These are phyloP conservation scores for Dinocampus coccinellae DNA, from an alignment of 2,888 invertebrate genomes.

Conservation along the genomic window DNA sequence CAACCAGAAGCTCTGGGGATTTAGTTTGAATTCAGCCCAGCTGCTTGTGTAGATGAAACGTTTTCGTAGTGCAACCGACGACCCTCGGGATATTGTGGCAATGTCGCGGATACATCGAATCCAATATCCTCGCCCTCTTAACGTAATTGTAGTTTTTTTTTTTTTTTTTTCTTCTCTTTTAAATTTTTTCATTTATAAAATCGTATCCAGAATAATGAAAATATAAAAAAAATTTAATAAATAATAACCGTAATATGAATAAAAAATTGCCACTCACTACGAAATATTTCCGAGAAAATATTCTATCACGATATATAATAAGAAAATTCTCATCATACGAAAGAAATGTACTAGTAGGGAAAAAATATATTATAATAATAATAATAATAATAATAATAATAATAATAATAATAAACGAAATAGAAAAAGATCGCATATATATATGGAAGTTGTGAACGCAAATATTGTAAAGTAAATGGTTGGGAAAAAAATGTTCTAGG, in stretches of 20 bases:
- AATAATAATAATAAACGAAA: too few species aligned
- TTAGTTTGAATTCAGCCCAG: neutral
- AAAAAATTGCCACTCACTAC: conserved; percentile 1
- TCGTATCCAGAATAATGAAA: neutral
- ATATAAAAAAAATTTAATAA: neutral
- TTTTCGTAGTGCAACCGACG: conserved; percentile 13
- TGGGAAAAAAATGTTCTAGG: neutral
- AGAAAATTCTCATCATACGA: neutral
- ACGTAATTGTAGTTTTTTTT: conserved; percentile 1
- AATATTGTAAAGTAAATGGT: conserved; percentile 3
- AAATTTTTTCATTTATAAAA: neutral
- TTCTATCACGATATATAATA: neutral
- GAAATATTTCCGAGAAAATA: neutral
- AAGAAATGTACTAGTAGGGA: too few species aligned
- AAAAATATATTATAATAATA: too few species aligned
- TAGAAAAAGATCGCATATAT: neutral
- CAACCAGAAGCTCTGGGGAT: conserved; percentile 1
- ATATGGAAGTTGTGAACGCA: neutral
- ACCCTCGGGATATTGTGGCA: conserved; percentile 7
- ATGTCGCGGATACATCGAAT: conserved; percentile 11
- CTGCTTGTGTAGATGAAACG: conserved; percentile 1
- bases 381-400: neutral
- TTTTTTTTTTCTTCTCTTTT: too few species aligned
- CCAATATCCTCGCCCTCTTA: neutral
- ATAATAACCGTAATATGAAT: neutral